Evolutionary conservation across 2,797 vertebrate genomes (phyloP).

Genomic region (Poeciliopsis paucimaculata): DNA sequence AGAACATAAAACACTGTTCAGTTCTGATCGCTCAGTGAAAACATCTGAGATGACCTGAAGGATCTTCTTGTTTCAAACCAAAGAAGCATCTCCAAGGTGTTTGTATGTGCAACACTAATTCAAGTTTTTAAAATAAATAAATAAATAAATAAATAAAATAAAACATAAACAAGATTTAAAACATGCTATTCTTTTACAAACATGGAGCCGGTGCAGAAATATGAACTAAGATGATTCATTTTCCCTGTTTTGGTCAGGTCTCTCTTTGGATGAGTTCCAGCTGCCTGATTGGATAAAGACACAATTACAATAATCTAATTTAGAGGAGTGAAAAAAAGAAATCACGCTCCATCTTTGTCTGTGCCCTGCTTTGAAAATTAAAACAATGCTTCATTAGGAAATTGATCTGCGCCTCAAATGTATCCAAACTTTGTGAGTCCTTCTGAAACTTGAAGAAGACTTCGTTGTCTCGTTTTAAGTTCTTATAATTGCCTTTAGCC

Average conservation of each 20-base stretch:
- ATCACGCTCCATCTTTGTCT: neutral
- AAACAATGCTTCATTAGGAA: neutral
- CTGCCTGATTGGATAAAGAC: neutral
- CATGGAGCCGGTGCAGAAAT: neutral
- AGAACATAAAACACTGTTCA: neutral
- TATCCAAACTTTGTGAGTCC: neutral
- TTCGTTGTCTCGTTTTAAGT: neutral
- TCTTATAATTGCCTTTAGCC: neutral
- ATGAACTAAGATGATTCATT: neutral
- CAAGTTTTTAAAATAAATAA: neutral
- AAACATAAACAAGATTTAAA: neutral
- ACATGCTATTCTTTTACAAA: neutral
- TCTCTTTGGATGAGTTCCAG: neutral
- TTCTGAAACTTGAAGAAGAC: neutral
- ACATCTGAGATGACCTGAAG: neutral
- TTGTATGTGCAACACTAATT: neutral
- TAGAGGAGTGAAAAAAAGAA: rapidly evolving
- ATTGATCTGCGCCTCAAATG: neutral
- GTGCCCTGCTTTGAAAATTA: neutral
- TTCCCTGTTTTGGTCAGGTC: neutral
- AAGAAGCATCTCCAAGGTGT: neutral
- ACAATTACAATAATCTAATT: neutral
- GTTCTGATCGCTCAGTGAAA: neutral
- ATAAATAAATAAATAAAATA: too few relatives aligned
- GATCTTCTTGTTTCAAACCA: neutral